A percentile compares a stretch with the other conserved stretches of the same genome.
Conservation (phyloP, 2,888 invertebrate species). For the Lottia gigantea region DNA sequence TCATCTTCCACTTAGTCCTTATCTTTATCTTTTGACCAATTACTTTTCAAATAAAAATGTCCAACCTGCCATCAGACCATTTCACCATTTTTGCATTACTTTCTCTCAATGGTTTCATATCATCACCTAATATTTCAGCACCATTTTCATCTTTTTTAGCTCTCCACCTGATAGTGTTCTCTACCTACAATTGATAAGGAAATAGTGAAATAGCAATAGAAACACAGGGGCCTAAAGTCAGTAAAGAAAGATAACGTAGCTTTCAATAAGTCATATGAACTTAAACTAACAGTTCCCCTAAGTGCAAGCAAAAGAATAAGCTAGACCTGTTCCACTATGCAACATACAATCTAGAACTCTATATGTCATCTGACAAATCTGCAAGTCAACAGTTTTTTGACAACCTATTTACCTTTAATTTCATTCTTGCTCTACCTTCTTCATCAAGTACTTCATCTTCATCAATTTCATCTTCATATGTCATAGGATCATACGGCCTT, state of each 20-base stretch:
- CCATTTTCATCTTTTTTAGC: constrained; percentile 77
- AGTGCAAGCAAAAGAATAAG: not conserved
- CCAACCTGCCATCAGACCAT: constrained; percentile 90
- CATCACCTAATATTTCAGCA: constrained; percentile 66
- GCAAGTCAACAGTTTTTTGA: no score
- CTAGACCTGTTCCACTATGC: no score
- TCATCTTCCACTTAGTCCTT: no score
- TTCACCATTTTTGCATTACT: constrained; percentile 95
- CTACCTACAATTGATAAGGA: constrained; percentile 75
- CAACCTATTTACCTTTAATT: constrained; percentile 66
- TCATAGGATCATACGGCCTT: constrained; percentile 91
- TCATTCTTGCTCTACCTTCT: constrained; percentile 87
- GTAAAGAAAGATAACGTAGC: no score
- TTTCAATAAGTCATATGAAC: no score
- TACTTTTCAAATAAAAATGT: no score
- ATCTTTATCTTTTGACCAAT: no score
- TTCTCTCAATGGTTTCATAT: constrained; percentile 84
- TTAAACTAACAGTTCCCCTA: no score
- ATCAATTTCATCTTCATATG: constrained; percentile 98
- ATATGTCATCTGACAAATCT: no score
- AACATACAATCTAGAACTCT: no score
- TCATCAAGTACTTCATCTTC: constrained; percentile 98
- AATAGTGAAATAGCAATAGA: no score
- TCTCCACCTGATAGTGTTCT: constrained; percentile 97
- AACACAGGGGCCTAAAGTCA: no score